These are phyloP conservation scores for Epinephelus awoara DNA, from an alignment of 2,797 vertebrate species.

Conservation along the genomic window DNA sequence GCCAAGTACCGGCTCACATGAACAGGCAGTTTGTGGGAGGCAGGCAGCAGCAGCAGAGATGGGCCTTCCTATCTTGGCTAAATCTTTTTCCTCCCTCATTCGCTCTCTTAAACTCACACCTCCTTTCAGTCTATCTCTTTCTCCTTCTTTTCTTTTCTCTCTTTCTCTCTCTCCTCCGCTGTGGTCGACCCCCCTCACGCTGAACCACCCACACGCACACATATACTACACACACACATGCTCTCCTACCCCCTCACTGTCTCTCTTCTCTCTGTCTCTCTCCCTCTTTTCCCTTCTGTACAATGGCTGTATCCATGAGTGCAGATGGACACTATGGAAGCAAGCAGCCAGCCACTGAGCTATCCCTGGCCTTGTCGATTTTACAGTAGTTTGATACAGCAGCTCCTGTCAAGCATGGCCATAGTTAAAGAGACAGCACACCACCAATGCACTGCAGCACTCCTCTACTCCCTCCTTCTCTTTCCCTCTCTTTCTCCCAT, in stretches of 20 bases:
- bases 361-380: constrained; percentile 69
- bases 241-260: constrained; percentile 50
- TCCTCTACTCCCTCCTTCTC: constrained; percentile 53
- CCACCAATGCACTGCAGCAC: constrained; percentile 77
- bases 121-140: constrained; percentile 54
- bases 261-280: constrained; percentile 27
- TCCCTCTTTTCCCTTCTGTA: constrained; percentile 30
- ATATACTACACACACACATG: constrained; percentile 20
- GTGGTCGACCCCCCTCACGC: constrained; percentile 52
- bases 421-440: constrained; percentile 80
- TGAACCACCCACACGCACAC: constrained; percentile 53
- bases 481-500: constrained; percentile 67
- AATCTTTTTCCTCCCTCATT: constrained; percentile 66
- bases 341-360: constrained; percentile 58
- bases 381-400: constrained; percentile 81
- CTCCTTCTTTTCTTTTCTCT: constrained; percentile 35
- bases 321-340: constrained; percentile 72
- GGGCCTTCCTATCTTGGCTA: constrained; percentile 72
- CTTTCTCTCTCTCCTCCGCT: constrained; percentile 47
- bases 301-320: constrained; percentile 49
- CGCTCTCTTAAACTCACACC: constrained; percentile 70
- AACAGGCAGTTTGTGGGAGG: constrained; percentile 80
- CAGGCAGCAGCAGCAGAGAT: constrained; percentile 68
- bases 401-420: constrained; percentile 75
- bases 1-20: constrained; percentile 76